phyloP scores from a whole-genome alignment of 2,797 vertebrate species.

The Enteromius radiatus region DNA sequence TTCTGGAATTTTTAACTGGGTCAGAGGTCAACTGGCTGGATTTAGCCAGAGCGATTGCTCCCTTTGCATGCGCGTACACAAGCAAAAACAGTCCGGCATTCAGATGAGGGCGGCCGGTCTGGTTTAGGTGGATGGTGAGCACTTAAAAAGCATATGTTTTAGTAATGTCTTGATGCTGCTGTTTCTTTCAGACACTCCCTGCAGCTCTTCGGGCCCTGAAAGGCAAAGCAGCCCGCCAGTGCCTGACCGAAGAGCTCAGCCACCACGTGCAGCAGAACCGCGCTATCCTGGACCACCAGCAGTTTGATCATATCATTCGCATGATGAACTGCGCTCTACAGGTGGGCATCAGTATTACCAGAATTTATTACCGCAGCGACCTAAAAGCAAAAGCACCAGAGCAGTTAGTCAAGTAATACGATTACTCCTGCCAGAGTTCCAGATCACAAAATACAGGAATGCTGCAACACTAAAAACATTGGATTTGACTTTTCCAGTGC shows the following conservation, averaged over 20 bases:
- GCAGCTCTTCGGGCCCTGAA: constrained; percentile 96
- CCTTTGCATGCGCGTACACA: not conserved
- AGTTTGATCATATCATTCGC: constrained; percentile 94
- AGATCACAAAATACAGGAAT: not conserved
- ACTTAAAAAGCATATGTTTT: constrained; percentile 2
- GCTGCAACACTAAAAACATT: not conserved
- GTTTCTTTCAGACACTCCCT: constrained; percentile 83
- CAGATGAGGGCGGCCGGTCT: constrained; percentile 1
- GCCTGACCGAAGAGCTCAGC: constrained; percentile 91
- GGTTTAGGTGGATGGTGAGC: constrained; percentile 8
- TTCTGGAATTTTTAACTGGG: constrained; percentile 46
- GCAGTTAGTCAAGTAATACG: not conserved
- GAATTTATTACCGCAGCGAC: not conserved
- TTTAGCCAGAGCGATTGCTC: not conserved
- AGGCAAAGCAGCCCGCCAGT: constrained; percentile 92
- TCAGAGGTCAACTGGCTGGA: constrained; percentile 31
- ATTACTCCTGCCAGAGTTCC: not conserved
- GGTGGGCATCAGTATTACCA: constrained; percentile 73
- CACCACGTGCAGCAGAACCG: constrained; percentile 94
- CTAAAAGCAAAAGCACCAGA: not conserved
- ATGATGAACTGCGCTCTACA: constrained; percentile 99
- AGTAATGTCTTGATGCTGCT: constrained; percentile 27
- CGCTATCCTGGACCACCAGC: constrained; percentile 94
- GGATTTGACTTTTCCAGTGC: not conserved
- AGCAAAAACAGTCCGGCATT: not conserved